Conservation (phyloP, 2,888 invertebrate species). For the Drosophila monieri region DNA sequence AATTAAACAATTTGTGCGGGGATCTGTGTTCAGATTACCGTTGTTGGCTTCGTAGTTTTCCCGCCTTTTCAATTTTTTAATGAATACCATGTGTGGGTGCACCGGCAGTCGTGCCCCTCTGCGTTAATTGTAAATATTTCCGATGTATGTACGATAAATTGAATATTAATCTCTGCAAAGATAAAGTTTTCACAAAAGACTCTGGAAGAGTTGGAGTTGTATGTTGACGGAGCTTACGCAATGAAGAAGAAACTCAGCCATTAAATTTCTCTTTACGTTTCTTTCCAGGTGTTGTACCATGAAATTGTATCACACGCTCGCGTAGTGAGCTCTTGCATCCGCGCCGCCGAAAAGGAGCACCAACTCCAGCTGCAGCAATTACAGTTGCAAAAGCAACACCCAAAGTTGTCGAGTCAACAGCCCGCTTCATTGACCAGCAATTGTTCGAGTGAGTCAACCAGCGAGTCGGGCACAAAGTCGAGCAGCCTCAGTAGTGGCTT, state of each 20-base stretch:
- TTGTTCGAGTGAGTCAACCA: conserved; percentile 74
- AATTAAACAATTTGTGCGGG: conserved; percentile 79
- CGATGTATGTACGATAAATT: conserved; percentile 65
- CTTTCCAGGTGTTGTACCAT: conserved; percentile 92
- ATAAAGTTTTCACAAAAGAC: not conserved
- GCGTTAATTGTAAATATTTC: conserved; percentile 79
- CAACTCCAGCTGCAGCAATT: conserved; percentile 61
- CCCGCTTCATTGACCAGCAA: conserved; percentile 71
- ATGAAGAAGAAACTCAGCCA: not conserved
- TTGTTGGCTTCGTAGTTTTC: conserved; percentile 18
- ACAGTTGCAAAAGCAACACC: conserved; percentile 48
- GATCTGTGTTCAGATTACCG: conserved; percentile 63
- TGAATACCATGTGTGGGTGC: conserved; percentile 58
- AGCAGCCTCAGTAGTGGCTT: conserved; percentile 73
- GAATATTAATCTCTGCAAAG: conserved; percentile 58
- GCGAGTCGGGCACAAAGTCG: conserved; percentile 66
- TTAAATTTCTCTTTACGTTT: conserved; percentile 37
- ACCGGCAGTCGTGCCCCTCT: conserved; percentile 64
- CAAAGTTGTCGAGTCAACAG: conserved; percentile 54
- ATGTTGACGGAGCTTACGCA: not conserved
- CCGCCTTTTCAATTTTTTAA: conserved; percentile 13
- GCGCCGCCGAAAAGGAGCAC: conserved; percentile 86
- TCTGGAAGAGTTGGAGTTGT: not conserved
- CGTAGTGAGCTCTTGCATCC: conserved; percentile 92
- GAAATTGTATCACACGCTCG: conserved; percentile 96